These are phyloP conservation scores for Puffinus mauretanicus DNA, from an alignment of 2,113 vertebrate genomes.

Conservation along the genomic window DNA sequence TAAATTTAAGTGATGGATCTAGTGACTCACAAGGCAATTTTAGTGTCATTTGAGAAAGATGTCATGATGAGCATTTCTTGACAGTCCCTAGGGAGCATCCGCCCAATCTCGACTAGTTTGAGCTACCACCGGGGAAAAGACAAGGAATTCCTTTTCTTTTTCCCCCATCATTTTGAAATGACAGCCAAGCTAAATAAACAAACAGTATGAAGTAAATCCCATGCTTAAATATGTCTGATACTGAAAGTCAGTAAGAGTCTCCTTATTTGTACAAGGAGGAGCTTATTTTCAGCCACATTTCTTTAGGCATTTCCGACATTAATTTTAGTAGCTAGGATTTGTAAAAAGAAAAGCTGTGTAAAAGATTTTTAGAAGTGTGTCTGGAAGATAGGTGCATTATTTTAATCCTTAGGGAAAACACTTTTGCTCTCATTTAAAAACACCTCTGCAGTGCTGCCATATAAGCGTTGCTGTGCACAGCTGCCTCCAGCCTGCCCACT, in stretches of 20 bases:
- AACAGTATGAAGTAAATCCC: not conserved
- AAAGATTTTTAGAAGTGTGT: not conserved
- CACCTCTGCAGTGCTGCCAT: not conserved
- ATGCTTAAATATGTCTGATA: not conserved
- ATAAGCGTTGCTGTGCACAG: not conserved
- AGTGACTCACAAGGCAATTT: conserved; percentile 6
- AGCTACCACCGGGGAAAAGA: not conserved
- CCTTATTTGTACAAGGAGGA: not conserved
- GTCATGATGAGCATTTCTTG: not conserved
- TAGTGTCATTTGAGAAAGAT: not conserved
- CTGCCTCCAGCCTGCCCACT: not conserved
- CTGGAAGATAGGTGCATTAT: not conserved
- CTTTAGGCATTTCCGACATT: not conserved
- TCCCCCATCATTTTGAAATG: not conserved
- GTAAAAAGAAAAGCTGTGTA: not conserved
- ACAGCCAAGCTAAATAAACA: not conserved
- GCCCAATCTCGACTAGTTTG: not conserved
- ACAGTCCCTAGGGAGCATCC: not conserved
- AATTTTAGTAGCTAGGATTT: not conserved
- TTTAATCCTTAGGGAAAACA: not conserved
- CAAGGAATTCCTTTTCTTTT: not conserved
- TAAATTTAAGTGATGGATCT: not conserved
- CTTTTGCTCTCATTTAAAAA: not conserved
- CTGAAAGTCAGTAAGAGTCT: not conserved
- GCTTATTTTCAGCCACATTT: not conserved